Base-by-base conservation (phyloP, 2,113 vertebrate genomes). In the Numida meleagris region DNA sequence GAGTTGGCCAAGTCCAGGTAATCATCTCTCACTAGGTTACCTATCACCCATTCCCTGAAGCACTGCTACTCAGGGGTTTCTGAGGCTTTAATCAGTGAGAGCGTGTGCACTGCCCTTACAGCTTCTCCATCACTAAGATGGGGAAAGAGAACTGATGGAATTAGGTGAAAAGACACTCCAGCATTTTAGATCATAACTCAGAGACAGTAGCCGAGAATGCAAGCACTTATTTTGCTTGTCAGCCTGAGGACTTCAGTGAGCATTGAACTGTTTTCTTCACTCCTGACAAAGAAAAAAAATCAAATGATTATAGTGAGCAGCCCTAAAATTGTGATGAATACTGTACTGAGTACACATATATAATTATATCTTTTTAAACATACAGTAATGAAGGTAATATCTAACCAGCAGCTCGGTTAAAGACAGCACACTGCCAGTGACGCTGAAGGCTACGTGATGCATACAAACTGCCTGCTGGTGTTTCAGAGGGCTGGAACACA, bases 131-230 rank as follows among this genome's bases (percentile, higher is more conserved):
- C 62, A 78, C 11, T 20, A 51, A 86, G 50, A 50, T 12, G 5
- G 65, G 36, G 46, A 42, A 18, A 68, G 29, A 81, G 88, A 92
- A 61, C 19, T 24, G 43, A 70, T 18, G 17, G 42, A 87, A 84
- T 12, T 8, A 62, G 43, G 55, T 61, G n/a, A 88, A 82, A 89
- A 67, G 16, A 17, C 62, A 67, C 25, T 87, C 76, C 91, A 53
- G 42, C 57, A 63, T 68, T 89, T 96, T 81, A 31, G 34, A 63
- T 55, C 7, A 14, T 62, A 55, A 91, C 83, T 84, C 93, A 57
- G 29, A 88, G 81, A 34, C 25, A 73, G 10, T 9, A 16, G 25
- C 18, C 9, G 1, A 40, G 40, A 92, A 15, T 24, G 7, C 14
- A 68, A 77, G 17, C 33, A 65, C 12, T 38, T 86, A 80, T 42